phyloP scores from a whole-genome alignment of 2,888 invertebrate genomes.

The Poecilus cupreus region DNA sequence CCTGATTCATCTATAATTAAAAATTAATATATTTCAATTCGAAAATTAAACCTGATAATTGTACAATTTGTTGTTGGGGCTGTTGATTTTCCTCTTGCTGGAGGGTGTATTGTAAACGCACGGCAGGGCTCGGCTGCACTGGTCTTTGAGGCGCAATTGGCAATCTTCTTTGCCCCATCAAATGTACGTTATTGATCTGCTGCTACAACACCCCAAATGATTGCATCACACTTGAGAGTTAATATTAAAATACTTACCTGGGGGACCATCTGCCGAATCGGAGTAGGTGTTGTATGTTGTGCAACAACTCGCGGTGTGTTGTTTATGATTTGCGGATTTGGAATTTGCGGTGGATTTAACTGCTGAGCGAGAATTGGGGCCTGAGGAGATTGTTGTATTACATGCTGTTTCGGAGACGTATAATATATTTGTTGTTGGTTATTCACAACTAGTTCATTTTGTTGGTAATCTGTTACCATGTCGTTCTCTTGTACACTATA shows the following conservation, averaged over 20 bases:
- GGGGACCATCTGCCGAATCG: constrained; percentile 56
- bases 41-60: no score
- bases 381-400: constrained; percentile 46
- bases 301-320: constrained; percentile 22
- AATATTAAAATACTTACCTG: constrained; percentile 44
- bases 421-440: constrained; percentile 66
- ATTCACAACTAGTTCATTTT: constrained; percentile 49
- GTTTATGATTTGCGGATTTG: constrained; percentile 18
- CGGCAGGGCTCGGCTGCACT: neutral
- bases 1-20: neutral
- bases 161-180: constrained; percentile 18
- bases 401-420: constrained; percentile 60
- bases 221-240: constrained; percentile 6
- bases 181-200: constrained; percentile 16
- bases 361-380: constrained; percentile 55
- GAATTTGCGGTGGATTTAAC: constrained; percentile 30
- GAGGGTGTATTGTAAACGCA: neutral
- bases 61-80: constrained; percentile 8
- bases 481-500: constrained; percentile 64
- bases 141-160: neutral
- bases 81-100: neutral
- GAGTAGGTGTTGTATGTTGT: constrained; percentile 36
- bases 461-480: constrained; percentile 62
- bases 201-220: neutral
- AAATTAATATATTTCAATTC: no score